Base-by-base conservation (phyloP, 2,888 invertebrate genomes). In the Cantharis rufa region DNA sequence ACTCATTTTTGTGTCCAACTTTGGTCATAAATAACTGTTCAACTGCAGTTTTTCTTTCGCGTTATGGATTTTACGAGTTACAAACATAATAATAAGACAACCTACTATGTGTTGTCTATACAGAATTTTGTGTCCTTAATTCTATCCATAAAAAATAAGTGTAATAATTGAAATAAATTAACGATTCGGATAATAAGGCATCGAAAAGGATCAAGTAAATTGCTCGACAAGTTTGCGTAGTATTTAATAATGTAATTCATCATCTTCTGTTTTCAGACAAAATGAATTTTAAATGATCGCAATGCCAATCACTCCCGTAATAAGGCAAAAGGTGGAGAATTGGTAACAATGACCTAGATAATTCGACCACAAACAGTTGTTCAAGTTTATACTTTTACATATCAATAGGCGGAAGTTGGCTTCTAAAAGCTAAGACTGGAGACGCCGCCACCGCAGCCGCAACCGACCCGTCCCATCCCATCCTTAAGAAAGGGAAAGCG, bases 361-460 rank as follows among this genome's bases (percentile, higher is more conserved):
- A 78, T 70, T 70, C 78, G 70, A 76, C 82, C 78, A 72, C 81
- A 76, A 81, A 81, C 82, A 82, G 82, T 82, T 83, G 81, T 81
- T 82, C 81, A 82, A 82, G 82, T 83, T 84, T 83, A 81, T 83
- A 84, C 83, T 84, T 84, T 84, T 84, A 83, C 83, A 84, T 84
- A 84, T 84, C 84, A 84, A 84, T 83, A 82, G 82, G 80, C 80
- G 82, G 82, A 82, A 82, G 82, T 82, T 81, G 78, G 82, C 82
- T 81, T 78, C 70, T 74, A 71, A 77, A 74, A 77, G 73, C 78
- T 76, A 73, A 70, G 75, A 76, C 78, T 76, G 71, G 76, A 74
- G 74, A 64, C 71, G 68, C 80, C 77, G 75, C 78, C 80, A 81
- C 78, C 79, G 80, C 78, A 80, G 80, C 80, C 80, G 79, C 76